Conservation (phyloP, 2,797 vertebrate species). For the Dipus sagitta region DNA sequence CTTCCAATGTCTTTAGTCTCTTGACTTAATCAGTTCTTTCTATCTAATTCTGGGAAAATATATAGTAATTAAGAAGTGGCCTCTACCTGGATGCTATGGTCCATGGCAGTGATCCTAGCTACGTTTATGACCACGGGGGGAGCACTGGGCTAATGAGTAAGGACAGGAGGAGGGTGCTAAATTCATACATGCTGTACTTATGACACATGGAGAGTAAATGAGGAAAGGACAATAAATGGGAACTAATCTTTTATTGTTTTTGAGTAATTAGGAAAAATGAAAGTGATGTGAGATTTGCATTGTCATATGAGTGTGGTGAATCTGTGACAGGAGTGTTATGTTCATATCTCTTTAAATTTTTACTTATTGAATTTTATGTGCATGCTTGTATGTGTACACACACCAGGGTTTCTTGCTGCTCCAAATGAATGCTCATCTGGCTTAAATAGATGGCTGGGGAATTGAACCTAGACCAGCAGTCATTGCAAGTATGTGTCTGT, state of each 20-base stretch:
- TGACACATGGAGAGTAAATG: conserved; percentile 10
- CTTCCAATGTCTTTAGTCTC: neutral
- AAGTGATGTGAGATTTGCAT: neutral
- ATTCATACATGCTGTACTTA: neutral
- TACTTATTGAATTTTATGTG: no score
- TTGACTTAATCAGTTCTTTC: neutral
- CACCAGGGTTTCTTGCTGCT: no score
- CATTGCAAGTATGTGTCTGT: no score
- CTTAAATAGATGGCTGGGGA: no score
- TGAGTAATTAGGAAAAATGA: conserved; percentile 13
- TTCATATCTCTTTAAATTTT: neutral
- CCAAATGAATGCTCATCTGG: no score
- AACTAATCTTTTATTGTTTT: neutral
- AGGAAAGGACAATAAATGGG: neutral
- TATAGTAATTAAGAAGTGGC: neutral
- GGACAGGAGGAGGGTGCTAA: neutral
- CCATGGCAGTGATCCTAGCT: neutral
- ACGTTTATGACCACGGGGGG: neutral
- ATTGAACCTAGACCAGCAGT: no score
- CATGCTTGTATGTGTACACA: no score
- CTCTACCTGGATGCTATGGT: no score
- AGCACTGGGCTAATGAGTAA: neutral
- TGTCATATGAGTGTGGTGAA: neutral
- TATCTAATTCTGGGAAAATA: neutral
- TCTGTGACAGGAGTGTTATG: neutral